phyloP scores from a whole-genome alignment of 2,888 invertebrate species.

The Cephonodes hylas region DNA sequence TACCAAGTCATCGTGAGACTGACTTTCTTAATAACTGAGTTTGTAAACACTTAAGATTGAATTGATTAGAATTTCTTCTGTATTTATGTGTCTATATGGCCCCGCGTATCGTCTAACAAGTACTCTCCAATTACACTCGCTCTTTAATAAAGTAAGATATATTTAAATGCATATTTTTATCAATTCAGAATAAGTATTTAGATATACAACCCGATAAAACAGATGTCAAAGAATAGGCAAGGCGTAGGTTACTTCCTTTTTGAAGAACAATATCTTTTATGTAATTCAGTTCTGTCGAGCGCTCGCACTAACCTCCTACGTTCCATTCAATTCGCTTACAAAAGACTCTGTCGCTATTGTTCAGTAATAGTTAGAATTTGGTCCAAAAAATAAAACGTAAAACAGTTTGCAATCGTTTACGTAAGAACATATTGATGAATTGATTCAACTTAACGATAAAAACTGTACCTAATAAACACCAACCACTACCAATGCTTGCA shows the following conservation, averaged over 20 bases:
- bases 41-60: too few species aligned
- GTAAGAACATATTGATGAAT: background rate
- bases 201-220: background rate
- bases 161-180: too few species aligned
- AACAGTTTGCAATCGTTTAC: background rate
- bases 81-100: too few species aligned
- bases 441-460: background rate
- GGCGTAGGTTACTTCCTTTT: conserved; percentile 29
- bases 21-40: too few species aligned
- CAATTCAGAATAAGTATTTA: too few species aligned
- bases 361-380: conserved; percentile 38
- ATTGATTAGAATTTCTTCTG: too few species aligned
- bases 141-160: too few species aligned
- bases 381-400: conserved; percentile 16
- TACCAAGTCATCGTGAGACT: too few species aligned
- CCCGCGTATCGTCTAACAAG: too few species aligned
- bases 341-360: conserved; percentile 41
- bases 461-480: too few species aligned
- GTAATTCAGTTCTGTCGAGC: conserved; percentile 33
- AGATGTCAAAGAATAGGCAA: conserved; percentile 22
- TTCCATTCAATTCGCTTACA: conserved; percentile 38
- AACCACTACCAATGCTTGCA: too few species aligned
- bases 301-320: conserved; percentile 27
- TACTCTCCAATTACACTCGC: too few species aligned
- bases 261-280: conserved; percentile 45